phyloP scores from a whole-genome alignment of 2,888 invertebrate genomes.

The Epinotia brunnichana region DNA sequence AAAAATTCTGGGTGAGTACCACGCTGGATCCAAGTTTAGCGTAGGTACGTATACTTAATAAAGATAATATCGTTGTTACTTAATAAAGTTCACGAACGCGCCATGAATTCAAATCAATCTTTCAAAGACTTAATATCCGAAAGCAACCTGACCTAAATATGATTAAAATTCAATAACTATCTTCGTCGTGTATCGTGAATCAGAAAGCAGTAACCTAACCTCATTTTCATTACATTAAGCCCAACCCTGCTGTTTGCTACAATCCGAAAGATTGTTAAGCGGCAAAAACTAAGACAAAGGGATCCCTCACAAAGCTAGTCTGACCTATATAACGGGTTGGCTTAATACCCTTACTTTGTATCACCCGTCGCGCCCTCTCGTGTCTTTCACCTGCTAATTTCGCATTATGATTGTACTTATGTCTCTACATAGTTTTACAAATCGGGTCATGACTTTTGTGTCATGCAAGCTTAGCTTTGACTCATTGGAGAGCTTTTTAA shows the following conservation, averaged over 20 bases:
- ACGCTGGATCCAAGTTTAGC: conserved; percentile 7
- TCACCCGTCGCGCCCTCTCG: conserved; percentile 54
- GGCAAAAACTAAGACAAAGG: conserved; percentile 72
- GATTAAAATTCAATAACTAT: conserved; percentile 12
- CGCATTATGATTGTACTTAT: conserved; percentile 34
- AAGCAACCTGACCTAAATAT: conserved; percentile 5
- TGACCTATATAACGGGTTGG: conserved; percentile 65
- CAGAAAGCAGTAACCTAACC: background rate
- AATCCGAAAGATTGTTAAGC: conserved; percentile 48
- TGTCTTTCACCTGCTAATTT: conserved; percentile 50
- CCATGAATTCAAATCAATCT: conserved; percentile 15
- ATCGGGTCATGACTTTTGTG: conserved; percentile 29
- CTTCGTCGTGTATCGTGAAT: background rate
- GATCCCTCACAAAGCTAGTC: conserved; percentile 65
- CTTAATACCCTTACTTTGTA: conserved; percentile 73
- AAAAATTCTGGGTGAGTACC: conserved; percentile 7
- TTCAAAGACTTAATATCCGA: conserved; percentile 9
- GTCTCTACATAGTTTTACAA: conserved; percentile 34
- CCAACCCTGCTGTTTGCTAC: conserved; percentile 17
- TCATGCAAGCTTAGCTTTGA: conserved; percentile 2
- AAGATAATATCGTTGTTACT: conserved; percentile 27
- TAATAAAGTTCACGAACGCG: conserved; percentile 26
- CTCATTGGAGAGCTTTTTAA: too few relatives aligned
- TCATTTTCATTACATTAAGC: conserved; percentile 32
- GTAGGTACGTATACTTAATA: conserved; percentile 24